Base-by-base conservation (phyloP, 2,888 invertebrate genomes). In the Boloria selene region DNA sequence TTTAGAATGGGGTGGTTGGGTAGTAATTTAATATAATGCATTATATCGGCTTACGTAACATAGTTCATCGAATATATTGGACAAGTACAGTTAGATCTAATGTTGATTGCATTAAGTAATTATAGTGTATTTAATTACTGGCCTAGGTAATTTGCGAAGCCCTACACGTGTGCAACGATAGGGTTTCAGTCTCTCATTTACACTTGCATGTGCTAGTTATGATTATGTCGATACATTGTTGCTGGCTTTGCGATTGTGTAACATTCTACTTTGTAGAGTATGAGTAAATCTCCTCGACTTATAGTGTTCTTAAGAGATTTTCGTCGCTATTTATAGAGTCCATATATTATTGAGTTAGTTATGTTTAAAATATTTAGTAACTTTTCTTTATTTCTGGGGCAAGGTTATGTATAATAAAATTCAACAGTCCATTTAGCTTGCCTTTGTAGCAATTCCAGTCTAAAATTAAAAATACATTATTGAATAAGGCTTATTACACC, bases 71-170 rank as follows among this genome's bases (percentile, higher is more conserved):
- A 7, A 16, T 53, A 56, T 56, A 45, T 56, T 45, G 45, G 26
- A 56, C 16, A 44, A 51, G 50, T 50, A 63, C 17, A 52, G 56
- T 56, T 64, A 44, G 66, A 68, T 61, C 45, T 62, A 60, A 75
- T 74, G 78, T 81, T 86, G 87, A 86, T 86, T 88, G 87, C 86
- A 88, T 88, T 88, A 88, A 87, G 83, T 88, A 90, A 89, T 90
- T 87, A 89, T 83, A 82, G 75, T 79, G 87, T 89, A 90, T 89
- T 88, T 91, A 90, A 91, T 91, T 90, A 90, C 85, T 76, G 79
- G 76, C 79, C 80, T 78, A 81, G 89, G 88, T 90, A 90, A 91
- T 90, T 91, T 90, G 80, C 75, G 91, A 91, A 90, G 86, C 91
- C 86, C 53, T 84, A 86, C 67, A 66, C 80, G 84, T 81, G 44